Evolutionary conservation across 2,888 invertebrate genomes (phyloP).

Genomic region (Drosophila cognata): DNA sequence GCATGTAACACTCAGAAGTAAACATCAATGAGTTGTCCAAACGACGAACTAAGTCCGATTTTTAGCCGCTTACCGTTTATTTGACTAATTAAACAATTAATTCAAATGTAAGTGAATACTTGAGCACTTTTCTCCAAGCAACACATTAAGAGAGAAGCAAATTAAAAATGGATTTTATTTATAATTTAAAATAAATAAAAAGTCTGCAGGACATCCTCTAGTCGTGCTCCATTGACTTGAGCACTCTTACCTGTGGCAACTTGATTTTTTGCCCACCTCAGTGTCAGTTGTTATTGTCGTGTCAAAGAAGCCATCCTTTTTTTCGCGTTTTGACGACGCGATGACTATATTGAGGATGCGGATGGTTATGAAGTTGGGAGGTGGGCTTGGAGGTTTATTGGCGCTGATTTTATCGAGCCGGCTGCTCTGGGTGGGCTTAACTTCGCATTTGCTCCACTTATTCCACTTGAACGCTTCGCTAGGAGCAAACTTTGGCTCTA

Average conservation of each 20-base stretch:
- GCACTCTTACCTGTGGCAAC: not conserved
- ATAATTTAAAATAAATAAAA: not conserved
- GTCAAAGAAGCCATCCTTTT: constrained; percentile 19
- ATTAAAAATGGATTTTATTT: not conserved
- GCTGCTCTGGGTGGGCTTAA: constrained; percentile 26
- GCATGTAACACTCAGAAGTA: not conserved
- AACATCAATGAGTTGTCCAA: not conserved
- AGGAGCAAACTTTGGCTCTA: constrained; percentile 66
- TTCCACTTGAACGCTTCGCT: constrained; percentile 71
- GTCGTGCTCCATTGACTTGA: not conserved
- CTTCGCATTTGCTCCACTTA: constrained; percentile 69
- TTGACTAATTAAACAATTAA: not conserved
- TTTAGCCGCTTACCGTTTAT: not conserved
- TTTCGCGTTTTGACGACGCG: constrained; percentile 9
- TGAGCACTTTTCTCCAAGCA: not conserved
- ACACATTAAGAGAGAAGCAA: not conserved
- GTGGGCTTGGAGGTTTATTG: not conserved
- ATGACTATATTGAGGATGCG: constrained; percentile 11
- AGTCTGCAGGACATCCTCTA: not conserved
- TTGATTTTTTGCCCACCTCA: constrained; percentile 13
- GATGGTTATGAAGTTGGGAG: not conserved
- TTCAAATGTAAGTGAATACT: not conserved
- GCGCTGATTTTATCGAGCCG: constrained; percentile 17
- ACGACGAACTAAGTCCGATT: not conserved
- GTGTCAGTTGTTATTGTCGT: constrained; percentile 24